Evolutionary conservation across 2,113 vertebrate genomes (phyloP).

Genomic region (Labrus mixtus): DNA sequence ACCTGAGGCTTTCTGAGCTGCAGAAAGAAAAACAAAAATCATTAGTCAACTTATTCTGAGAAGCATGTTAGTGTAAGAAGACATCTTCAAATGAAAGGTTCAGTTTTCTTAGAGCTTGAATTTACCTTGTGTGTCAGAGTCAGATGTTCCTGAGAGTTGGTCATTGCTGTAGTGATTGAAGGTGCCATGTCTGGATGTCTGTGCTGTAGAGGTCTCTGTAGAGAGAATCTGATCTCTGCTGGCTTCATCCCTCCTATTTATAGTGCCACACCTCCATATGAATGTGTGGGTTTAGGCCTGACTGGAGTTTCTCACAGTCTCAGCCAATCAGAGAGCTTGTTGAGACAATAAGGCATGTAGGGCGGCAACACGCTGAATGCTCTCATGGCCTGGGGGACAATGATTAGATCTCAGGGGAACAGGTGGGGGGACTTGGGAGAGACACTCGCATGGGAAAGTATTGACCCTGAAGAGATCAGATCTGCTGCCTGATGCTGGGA

Average conservation of each 20-base stretch:
- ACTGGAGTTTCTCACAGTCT: conserved; percentile 74
- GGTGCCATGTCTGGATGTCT: conserved; percentile 56
- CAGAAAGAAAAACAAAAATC: conserved; percentile 27
- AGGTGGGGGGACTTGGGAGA: conserved; percentile 54
- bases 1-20: conserved; percentile 73
- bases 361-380: not conserved
- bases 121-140: conserved; percentile 61
- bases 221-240: conserved; percentile 60
- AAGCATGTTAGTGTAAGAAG: not conserved
- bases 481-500: too few species aligned
- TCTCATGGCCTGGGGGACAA: conserved; percentile 24
- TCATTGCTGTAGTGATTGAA: conserved; percentile 64
- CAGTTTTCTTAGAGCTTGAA: not conserved
- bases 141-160: conserved; percentile 40
- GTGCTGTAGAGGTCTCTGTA: not conserved
- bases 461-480: conserved; percentile 34
- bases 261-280: conserved; percentile 74
- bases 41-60: conserved; percentile 43
- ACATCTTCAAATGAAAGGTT: not conserved
- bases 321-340: conserved; percentile 60
- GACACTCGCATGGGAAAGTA: conserved; percentile 59
- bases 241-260: conserved; percentile 71
- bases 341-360: conserved; percentile 12
- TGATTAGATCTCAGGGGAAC: conserved; percentile 54
- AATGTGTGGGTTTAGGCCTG: conserved; percentile 73